phyloP scores from a whole-genome alignment of 2,888 invertebrate species.

The Pegoplata infirma region DNA sequence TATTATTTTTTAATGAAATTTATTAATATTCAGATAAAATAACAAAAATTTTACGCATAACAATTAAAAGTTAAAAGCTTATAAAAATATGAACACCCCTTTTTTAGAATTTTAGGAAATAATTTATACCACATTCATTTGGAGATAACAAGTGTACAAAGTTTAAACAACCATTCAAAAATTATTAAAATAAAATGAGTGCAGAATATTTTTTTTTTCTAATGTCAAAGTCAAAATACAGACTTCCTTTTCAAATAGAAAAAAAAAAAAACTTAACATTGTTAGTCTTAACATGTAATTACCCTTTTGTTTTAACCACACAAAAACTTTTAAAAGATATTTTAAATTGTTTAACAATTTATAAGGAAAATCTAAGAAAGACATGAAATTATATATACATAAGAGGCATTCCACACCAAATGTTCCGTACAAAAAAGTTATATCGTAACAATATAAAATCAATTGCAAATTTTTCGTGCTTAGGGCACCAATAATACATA shows the following conservation, averaged over 20 bases:
- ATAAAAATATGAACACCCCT: too few relatives aligned
- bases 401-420: too few relatives aligned
- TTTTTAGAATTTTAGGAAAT: background rate
- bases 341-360: background rate
- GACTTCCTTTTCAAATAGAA: background rate
- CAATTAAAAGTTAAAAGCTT: slow-evolving; percentile 10
- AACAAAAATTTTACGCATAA: background rate
- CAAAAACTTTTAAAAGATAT: background rate
- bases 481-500: too few relatives aligned
- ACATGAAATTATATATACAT: too few relatives aligned
- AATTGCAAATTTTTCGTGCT: too few relatives aligned
- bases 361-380: background rate
- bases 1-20: background rate
- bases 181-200: background rate
- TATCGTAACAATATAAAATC: too few relatives aligned
- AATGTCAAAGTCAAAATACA: slow-evolving; percentile 8
- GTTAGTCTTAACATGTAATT: slow-evolving; percentile 10
- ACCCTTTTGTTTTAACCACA: background rate
- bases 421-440: too few relatives aligned
- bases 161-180: slow-evolving; percentile 4
- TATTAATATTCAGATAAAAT: slow-evolving; percentile 10
- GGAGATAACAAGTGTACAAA: slow-evolving; percentile 12
- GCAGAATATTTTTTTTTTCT: slow-evolving; percentile 8
- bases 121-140: slow-evolving; percentile 15
- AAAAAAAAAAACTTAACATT: background rate